These are phyloP conservation scores for Xanthorhoe spadicearia DNA, from an alignment of 2,888 invertebrate genomes.

Conservation along the genomic window DNA sequence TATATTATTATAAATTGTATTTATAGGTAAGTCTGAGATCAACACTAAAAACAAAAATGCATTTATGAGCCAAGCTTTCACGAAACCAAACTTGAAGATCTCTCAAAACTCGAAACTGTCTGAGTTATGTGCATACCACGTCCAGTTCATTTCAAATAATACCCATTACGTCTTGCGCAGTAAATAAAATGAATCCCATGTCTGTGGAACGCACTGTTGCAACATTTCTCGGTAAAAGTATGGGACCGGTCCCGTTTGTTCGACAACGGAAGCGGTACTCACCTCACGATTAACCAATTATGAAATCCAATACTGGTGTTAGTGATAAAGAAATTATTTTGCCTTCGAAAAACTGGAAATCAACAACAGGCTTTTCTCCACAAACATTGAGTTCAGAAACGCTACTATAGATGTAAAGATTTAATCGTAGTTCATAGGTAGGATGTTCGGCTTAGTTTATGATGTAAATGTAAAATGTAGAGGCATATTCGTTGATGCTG, in stretches of 20 bases:
- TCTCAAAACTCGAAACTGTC: not conserved
- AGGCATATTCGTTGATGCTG: not conserved
- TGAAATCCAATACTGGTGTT: constrained; percentile 16
- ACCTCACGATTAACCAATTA: constrained; percentile 19
- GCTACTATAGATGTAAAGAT: not conserved
- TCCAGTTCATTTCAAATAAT: constrained; percentile 19
- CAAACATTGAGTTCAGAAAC: not conserved
- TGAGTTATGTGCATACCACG: constrained; percentile 4
- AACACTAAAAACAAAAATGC: no score
- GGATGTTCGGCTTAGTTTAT: no score
- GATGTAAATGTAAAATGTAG: no score
- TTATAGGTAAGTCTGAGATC: no score
- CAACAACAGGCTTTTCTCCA: not conserved
- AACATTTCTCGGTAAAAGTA: constrained; percentile 23
- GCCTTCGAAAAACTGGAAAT: not conserved
- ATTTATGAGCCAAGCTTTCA: no score
- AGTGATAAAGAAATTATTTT: not conserved
- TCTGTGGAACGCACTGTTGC: constrained; percentile 31
- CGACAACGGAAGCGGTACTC: constrained; percentile 19
- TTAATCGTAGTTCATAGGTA: no score
- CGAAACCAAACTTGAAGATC: not conserved
- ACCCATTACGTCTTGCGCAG: constrained; percentile 23
- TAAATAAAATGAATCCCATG: constrained; percentile 25
- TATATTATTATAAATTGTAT: no score
- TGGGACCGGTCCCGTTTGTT: constrained; percentile 27